A percentile compares a stretch with the other conserved stretches of the same genome.
Conservation (phyloP, 2,888 invertebrate genomes). For the Siphlonurus alternatus region DNA sequence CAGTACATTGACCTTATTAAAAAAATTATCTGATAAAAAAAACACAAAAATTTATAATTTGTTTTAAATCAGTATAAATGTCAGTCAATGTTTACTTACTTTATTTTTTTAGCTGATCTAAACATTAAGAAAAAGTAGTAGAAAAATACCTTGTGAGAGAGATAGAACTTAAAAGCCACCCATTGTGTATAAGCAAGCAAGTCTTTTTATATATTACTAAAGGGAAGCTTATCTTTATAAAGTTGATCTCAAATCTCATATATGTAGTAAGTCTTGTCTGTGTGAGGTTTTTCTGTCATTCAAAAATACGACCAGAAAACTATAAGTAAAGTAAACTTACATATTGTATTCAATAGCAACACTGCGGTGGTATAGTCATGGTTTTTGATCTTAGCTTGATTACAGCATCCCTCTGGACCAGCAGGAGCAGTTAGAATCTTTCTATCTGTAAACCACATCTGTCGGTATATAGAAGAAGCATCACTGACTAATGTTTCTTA, state of each 20-base stretch:
- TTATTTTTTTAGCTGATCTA: background rate
- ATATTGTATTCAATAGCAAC: background rate
- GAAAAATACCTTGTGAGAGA: background rate
- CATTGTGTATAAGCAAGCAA: background rate
- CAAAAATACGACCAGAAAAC: too few species aligned
- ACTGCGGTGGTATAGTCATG: too few species aligned
- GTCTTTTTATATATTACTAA: too few species aligned
- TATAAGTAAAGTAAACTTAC: too few species aligned
- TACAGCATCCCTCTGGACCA: background rate
- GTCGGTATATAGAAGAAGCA: background rate
- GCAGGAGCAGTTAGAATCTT: background rate
- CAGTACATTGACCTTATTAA: too few species aligned
- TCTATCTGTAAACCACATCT: too few species aligned
- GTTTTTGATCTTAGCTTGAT: background rate
- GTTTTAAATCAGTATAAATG: too few species aligned
- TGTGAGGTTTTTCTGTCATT: background rate
- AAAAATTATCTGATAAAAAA: too few species aligned
- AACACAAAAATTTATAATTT: too few species aligned
- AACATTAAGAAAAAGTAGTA: background rate
- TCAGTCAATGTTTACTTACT: background rate
- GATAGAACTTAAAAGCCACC: background rate
- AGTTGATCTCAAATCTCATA: background rate
- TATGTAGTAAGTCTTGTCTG: background rate
- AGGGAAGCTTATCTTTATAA: background rate
- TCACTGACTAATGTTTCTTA: background rate